Base-by-base conservation (phyloP, 2,888 invertebrate species). In the Aporophyla lueneburgensis region DNA sequence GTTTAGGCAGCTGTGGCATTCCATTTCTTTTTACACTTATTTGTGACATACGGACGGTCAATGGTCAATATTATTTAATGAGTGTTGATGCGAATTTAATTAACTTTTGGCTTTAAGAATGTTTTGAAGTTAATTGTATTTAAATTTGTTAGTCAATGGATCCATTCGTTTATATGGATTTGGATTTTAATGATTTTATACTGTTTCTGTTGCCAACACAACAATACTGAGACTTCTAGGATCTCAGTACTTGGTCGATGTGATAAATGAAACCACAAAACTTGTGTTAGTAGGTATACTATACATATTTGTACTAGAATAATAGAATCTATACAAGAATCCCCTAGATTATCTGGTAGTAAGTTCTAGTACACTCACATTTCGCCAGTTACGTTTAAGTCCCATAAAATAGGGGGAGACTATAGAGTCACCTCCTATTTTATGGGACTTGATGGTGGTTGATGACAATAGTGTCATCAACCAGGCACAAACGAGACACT, bases 1-100 rank as follows among this genome's bases (percentile, higher is more conserved):
- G 82, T 85, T 85, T 46, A 66, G 10, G 71, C 76, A 82, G 82
- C 76, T 82, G 82, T 58, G 40, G 24, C 56, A 71, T 85, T 85
- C 65, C 71, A 43, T 81, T 71, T 85, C 53, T 71, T 81, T 33
- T 65, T 46, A 76, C 62, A 73, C 56, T 33, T 61, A 16, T 65
- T 73, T 49, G 43, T 43, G 16, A 21, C 49, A 43, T 51, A 33
- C 58, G 56, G 12, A 19, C 49, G 27, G 33, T 51, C 80, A 79
- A 54, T 68, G 43, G 54, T 68, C 58, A 53, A 12, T 14, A 21
- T 43, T 58, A 19, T 71, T 81, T 66, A 66, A 66, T 67, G 19
- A 61, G 21, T 72, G 56, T 59, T 40, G 24, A 58, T 68, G 58
- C 53, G 14, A 58, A 63, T 63, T 65, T 5, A 53, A 59, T 49